Percentiles rank a stretch among this genome's conserved stretches.
These are phyloP conservation scores for Anas flavirostris DNA, from an alignment of 2,797 vertebrate genomes.

Conservation along the genomic window DNA sequence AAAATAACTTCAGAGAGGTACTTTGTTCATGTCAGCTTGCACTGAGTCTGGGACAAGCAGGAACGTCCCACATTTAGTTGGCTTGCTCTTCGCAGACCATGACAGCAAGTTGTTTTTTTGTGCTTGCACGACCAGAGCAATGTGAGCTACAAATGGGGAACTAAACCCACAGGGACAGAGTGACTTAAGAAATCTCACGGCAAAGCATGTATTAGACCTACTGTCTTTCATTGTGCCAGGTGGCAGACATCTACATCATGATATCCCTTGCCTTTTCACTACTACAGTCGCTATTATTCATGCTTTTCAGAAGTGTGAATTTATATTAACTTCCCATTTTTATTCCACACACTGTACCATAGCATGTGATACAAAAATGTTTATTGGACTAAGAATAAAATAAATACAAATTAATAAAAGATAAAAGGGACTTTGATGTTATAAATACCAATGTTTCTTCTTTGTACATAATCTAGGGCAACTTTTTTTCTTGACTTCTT, in stretches of 20 bases:
- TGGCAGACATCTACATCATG: not conserved
- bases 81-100: fast-evolving
- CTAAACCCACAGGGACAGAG: not conserved
- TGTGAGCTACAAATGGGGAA: not conserved
- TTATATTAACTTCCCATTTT: not conserved
- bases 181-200: not conserved
- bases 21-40: not conserved
- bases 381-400: conserved; percentile 49
- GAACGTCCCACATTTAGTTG: not conserved
- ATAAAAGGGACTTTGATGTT: conserved; percentile 66
- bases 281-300: not conserved
- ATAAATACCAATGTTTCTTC: conserved; percentile 55
- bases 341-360: not conserved
- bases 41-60: not conserved
- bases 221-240: not conserved
- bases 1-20: not conserved
- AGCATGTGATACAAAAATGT: conserved; percentile 26
- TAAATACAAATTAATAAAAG: conserved; percentile 58
- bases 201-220: not conserved
- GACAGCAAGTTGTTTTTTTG: not conserved
- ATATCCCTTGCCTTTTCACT: not conserved
- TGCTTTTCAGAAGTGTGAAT: not conserved
- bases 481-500: conserved; percentile 53
- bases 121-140: not conserved
- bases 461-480: conserved; percentile 67